A percentile compares a stretch with the other conserved stretches of the same genome.
These are phyloP conservation scores for Macaria liturata DNA, from an alignment of 2,888 invertebrate genomes.

Conservation along the genomic window DNA sequence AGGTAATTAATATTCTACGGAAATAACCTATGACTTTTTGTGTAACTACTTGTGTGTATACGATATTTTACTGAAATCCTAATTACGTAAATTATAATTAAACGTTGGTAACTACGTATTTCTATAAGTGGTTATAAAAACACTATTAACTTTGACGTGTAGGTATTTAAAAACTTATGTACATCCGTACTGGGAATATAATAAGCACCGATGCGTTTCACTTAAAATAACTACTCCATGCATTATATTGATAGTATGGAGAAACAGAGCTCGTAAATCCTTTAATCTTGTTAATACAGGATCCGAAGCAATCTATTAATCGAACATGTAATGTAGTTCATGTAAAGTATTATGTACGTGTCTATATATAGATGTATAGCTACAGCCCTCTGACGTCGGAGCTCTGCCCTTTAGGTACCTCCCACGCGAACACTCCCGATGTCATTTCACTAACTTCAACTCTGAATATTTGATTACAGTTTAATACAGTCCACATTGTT, in stretches of 20 bases:
- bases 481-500: constrained; percentile 1
- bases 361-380: constrained; percentile 12
- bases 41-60: too few species aligned
- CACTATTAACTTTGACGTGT: too few species aligned
- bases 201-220: too few species aligned
- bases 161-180: too few species aligned
- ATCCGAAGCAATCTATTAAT: constrained; percentile 25
- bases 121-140: too few species aligned
- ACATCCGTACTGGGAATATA: too few species aligned
- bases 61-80: too few species aligned
- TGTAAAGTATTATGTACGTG: constrained; percentile 12
- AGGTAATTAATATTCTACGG: too few species aligned
- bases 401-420: constrained; percentile 60
- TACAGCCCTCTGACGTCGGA: constrained; percentile 66
- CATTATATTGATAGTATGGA: neutral
- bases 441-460: constrained; percentile 37
- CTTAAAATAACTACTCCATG: too few species aligned
- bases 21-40: too few species aligned
- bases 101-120: too few species aligned
- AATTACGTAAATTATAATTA: too few species aligned
- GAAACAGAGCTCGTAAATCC: constrained; percentile 20
- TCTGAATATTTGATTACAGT: constrained; percentile 16
- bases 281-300: constrained; percentile 33
- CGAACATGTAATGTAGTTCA: constrained; percentile 25
- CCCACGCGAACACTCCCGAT: constrained; percentile 58